Conservation (phyloP, 2,797 vertebrate species). For the Xenentodon cancila region DNA sequence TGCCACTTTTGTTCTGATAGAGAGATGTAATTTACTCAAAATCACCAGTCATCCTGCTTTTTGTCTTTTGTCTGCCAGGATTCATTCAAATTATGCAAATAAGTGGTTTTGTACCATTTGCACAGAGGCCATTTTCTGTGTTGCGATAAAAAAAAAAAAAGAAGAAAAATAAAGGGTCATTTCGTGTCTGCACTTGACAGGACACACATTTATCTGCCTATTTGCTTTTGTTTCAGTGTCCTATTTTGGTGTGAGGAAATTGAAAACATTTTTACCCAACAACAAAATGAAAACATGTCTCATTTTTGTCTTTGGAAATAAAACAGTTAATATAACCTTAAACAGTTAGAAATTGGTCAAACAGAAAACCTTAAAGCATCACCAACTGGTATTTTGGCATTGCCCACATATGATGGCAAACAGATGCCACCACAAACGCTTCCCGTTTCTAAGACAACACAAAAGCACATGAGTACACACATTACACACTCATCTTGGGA, state of each 20-base stretch:
- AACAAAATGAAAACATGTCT: slow-evolving; percentile 3
- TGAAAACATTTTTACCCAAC: neutral
- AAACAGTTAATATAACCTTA: neutral
- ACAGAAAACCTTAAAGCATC: neutral
- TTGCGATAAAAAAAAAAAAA: neutral
- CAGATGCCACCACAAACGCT: neutral
- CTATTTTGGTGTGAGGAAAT: slow-evolving; percentile 3
- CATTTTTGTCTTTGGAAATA: neutral
- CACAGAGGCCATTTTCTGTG: slow-evolving; percentile 24
- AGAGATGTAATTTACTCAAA: slow-evolving; percentile 30
- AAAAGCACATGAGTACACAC: slow-evolving; percentile 23
- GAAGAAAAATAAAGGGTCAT: neutral
- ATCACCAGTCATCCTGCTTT: slow-evolving; percentile 3
- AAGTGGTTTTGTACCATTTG: slow-evolving; percentile 15
- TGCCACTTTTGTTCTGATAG: slow-evolving; percentile 15
- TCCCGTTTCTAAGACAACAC: slow-evolving; percentile 9
- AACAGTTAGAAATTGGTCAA: neutral
- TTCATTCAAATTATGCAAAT: slow-evolving; percentile 26
- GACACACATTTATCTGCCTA: neutral
- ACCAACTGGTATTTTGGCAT: neutral
- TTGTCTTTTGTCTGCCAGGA: slow-evolving; percentile 15
- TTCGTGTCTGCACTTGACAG: slow-evolving; percentile 19
- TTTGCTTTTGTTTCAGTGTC: slow-evolving; percentile 5
- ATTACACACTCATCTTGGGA: slow-evolving; percentile 21
- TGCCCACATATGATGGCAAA: neutral